Evolutionary conservation across 2,113 vertebrate species (phyloP).

Genomic region (Heterochromis multidens): DNA sequence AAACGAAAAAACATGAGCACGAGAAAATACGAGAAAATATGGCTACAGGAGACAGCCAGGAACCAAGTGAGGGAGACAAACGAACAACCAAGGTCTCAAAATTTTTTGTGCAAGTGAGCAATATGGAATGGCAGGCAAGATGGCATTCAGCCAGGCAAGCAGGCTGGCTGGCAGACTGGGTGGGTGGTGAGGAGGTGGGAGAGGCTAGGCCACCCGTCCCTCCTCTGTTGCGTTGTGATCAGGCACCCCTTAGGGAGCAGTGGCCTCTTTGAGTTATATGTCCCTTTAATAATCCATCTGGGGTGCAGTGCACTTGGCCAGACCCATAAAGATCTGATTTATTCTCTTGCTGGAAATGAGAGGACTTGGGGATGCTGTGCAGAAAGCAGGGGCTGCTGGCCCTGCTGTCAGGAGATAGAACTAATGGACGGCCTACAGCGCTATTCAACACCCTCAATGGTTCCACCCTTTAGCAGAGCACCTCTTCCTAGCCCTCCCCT

Average conservation of each 20-base stretch:
- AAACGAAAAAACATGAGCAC: not conserved
- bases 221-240: slow-evolving; percentile 53
- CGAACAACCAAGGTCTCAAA: slow-evolving; percentile 37
- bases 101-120: slow-evolving; percentile 27
- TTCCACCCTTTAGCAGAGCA: slow-evolving; percentile 19
- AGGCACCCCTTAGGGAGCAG: slow-evolving; percentile 63
- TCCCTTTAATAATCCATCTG: slow-evolving; percentile 75
- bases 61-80: not conserved
- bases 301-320: slow-evolving; percentile 48
- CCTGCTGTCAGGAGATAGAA: slow-evolving; percentile 62
- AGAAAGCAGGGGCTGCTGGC: slow-evolving; percentile 40
- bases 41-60: not conserved
- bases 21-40: not conserved
- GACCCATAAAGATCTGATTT: slow-evolving; percentile 75
- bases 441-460: slow-evolving; percentile 31
- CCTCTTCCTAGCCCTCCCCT: not conserved
- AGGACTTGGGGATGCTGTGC: slow-evolving; percentile 38
- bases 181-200: slow-evolving; percentile 38
- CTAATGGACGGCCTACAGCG: slow-evolving; percentile 60
- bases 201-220: slow-evolving; percentile 48
- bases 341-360: slow-evolving; percentile 68
- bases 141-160: slow-evolving; percentile 33
- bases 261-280: slow-evolving; percentile 74
- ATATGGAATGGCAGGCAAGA: slow-evolving; percentile 18
- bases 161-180: slow-evolving; percentile 44